Conservation (phyloP, 2,797 vertebrate species). For the Tokudaia muenninki region DNA sequence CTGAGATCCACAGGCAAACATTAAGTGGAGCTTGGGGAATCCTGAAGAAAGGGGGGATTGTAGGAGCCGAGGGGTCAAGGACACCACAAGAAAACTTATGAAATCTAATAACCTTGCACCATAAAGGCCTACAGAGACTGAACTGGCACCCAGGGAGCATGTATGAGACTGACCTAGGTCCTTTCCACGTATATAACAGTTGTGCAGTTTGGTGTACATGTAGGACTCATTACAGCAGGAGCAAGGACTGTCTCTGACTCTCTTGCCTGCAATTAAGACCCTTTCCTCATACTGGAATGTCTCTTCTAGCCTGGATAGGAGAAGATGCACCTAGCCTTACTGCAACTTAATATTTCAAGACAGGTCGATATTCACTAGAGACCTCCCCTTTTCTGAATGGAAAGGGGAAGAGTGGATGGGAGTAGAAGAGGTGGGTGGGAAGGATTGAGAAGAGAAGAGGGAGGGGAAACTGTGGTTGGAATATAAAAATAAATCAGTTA, state of each 20-base stretch:
- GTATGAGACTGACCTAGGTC: not conserved
- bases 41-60: not conserved
- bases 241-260: not conserved
- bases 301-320: not conserved
- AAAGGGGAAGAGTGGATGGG: not conserved
- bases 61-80: not conserved
- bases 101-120: not conserved
- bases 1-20: not conserved
- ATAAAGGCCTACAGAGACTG: not conserved
- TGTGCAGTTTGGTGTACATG: not conserved
- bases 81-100: not conserved
- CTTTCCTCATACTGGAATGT: not conserved
- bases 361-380: not conserved
- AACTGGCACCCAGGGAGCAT: not conserved
- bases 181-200: not conserved
- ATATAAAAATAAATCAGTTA: too few relatives aligned
- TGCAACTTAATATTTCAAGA: not conserved
- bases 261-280: not conserved
- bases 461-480: too few relatives aligned
- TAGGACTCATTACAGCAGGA: not conserved
- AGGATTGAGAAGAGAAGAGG: too few relatives aligned
- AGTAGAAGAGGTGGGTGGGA: not conserved
- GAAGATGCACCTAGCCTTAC: not conserved
- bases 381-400: not conserved
- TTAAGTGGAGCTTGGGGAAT: not conserved